phyloP scores from a whole-genome alignment of 2,888 invertebrate species.

The Rhabditophanes sp. region DNA sequence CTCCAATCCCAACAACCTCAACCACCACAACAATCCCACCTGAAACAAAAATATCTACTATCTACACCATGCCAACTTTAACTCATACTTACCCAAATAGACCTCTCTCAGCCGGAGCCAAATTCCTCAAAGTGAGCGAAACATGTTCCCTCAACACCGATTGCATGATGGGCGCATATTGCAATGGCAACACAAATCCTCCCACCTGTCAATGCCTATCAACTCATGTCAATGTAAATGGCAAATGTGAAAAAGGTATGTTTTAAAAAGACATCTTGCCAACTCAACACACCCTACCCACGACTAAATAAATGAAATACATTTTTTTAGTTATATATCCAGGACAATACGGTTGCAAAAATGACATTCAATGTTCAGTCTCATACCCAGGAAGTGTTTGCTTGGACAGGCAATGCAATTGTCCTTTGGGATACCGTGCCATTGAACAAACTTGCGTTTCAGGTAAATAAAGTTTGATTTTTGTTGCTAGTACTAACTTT shows the following conservation, averaged over 20 bases:
- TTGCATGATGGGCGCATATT: slow-evolving; percentile 43
- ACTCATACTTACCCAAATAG: too few relatives aligned
- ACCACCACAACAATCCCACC: too few relatives aligned
- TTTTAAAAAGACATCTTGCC: neutral
- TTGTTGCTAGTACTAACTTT: slow-evolving; percentile 2
- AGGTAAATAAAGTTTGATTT: slow-evolving; percentile 19
- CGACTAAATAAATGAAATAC: slow-evolving; percentile 1
- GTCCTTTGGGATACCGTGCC: slow-evolving; percentile 38
- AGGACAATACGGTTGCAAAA: slow-evolving; percentile 40
- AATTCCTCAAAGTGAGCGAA: slow-evolving; percentile 37
- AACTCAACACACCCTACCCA: too few relatives aligned
- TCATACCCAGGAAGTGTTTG: slow-evolving; percentile 36
- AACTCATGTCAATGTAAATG: slow-evolving; percentile 41
- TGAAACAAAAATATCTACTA: too few relatives aligned
- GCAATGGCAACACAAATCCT: slow-evolving; percentile 39
- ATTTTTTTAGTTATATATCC: slow-evolving; percentile 39
- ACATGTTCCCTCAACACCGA: slow-evolving; percentile 39
- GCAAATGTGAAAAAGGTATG: slow-evolving; percentile 39
- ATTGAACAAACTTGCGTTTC: slow-evolving; percentile 42
- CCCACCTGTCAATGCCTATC: slow-evolving; percentile 43
- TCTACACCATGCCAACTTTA: slow-evolving; percentile 12
- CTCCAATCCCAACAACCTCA: too few relatives aligned
- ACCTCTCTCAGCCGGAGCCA: neutral
- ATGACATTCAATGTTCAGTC: slow-evolving; percentile 38
- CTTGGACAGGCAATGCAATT: slow-evolving; percentile 34